A percentile compares a stretch with the other conserved stretches of the same genome.
These are phyloP conservation scores for Mythimna vitellina DNA, from an alignment of 2,888 invertebrate species.

Conservation along the genomic window DNA sequence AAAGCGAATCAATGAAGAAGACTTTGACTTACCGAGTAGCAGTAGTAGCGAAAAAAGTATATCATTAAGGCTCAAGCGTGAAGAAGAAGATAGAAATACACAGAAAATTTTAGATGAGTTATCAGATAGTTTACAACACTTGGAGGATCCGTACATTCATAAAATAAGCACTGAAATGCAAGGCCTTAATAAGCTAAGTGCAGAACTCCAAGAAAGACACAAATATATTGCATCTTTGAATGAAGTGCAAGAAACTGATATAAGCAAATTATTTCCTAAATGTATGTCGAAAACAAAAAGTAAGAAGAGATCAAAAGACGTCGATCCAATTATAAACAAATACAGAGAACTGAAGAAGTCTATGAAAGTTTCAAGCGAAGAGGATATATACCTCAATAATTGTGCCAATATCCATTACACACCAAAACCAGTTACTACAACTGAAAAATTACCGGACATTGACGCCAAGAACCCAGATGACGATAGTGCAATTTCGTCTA, in stretches of 20 bases:
- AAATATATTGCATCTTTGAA: slow-evolving; percentile 90
- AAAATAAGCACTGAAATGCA: slow-evolving; percentile 91
- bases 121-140: slow-evolving; percentile 88
- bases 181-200: slow-evolving; percentile 90
- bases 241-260: slow-evolving; percentile 86
- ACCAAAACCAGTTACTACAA: slow-evolving; percentile 75
- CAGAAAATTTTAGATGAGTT: slow-evolving; percentile 87
- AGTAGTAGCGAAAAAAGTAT: slow-evolving; percentile 89
- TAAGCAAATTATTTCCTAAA: slow-evolving; percentile 87
- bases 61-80: slow-evolving; percentile 87
- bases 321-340: slow-evolving; percentile 88
- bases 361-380: slow-evolving; percentile 86
- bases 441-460: slow-evolving; percentile 82
- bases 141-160: slow-evolving; percentile 91
- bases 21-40: slow-evolving; percentile 88
- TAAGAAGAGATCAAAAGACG: slow-evolving; percentile 87
- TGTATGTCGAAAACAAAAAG: slow-evolving; percentile 88
- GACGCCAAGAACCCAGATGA: slow-evolving; percentile 88
- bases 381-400: slow-evolving; percentile 85
- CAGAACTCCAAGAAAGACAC: slow-evolving; percentile 90
- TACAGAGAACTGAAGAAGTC: slow-evolving; percentile 87
- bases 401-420: slow-evolving; percentile 87
- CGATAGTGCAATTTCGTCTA: slow-evolving; percentile 86
- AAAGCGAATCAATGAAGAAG: slow-evolving; percentile 88
- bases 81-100: slow-evolving; percentile 87